These are phyloP conservation scores for Cordilura impudica DNA, from an alignment of 2,888 invertebrate genomes.

Conservation along the genomic window DNA sequence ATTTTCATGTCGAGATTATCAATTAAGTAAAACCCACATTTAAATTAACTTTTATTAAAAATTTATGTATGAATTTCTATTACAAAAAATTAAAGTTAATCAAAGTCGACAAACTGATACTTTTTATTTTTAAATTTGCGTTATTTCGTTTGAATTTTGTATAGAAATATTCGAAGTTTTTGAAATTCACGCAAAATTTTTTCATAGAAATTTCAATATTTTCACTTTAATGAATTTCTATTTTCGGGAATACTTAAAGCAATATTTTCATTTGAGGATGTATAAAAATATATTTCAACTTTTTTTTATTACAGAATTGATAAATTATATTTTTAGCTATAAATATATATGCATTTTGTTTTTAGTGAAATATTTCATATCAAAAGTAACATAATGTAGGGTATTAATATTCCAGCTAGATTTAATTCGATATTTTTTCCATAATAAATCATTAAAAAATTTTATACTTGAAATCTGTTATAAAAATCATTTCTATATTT, in stretches of 20 bases:
- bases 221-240: too few species aligned
- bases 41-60: slow-evolving; percentile 30
- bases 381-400: neutral
- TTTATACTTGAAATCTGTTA: slow-evolving; percentile 38
- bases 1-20: slow-evolving; percentile 61
- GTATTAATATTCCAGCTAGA: neutral
- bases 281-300: too few species aligned
- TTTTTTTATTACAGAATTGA: too few species aligned
- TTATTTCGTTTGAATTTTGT: too few species aligned
- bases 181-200: too few species aligned
- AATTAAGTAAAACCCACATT: slow-evolving; percentile 58
- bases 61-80: neutral
- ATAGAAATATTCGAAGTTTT: too few species aligned
- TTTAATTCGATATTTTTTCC: neutral
- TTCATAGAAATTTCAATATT: too few species aligned
- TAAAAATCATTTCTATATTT: slow-evolving; percentile 30
- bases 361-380: neutral
- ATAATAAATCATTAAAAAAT: slow-evolving; percentile 57
- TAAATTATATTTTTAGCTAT: slow-evolving; percentile 11
- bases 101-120: too few species aligned
- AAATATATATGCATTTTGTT: too few species aligned
- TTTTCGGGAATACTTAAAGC: too few species aligned
- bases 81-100: neutral
- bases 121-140: too few species aligned
- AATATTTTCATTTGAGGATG: too few species aligned